Percentiles rank a stretch among this genome's conserved stretches.
These are phyloP conservation scores for Cavia porcellus DNA, from an alignment of 2,113 vertebrate species.

Conservation along the genomic window DNA sequence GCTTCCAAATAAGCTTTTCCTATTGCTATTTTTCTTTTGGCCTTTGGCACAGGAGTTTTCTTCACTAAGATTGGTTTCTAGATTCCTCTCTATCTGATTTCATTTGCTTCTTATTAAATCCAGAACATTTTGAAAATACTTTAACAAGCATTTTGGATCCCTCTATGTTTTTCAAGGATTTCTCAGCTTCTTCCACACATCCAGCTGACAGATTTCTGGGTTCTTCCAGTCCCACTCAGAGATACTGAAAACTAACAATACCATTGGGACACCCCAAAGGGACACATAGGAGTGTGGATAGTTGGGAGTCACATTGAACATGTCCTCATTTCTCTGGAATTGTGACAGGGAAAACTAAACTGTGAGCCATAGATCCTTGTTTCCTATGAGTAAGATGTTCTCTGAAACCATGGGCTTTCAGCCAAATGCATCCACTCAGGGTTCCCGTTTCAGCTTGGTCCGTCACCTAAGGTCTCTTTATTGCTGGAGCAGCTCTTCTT, in stretches of 20 bases:
- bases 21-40: background rate
- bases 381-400: conserved; percentile 30
- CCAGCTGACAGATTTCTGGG: conserved; percentile 60
- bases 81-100: conserved; percentile 41
- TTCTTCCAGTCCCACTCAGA: conserved; percentile 3
- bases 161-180: conserved; percentile 62
- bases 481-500: background rate
- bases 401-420: background rate
- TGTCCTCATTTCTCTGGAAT: background rate
- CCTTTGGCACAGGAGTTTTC: conserved; percentile 40
- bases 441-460: background rate
- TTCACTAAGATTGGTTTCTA: background rate
- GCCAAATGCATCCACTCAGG: background rate
- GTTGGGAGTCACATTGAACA: background rate
- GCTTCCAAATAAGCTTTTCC: background rate
- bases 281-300: background rate
- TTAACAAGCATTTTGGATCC: conserved; percentile 34
- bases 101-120: conserved; percentile 69
- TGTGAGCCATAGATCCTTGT: background rate
- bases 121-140: conserved; percentile 68
- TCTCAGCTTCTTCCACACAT: conserved; percentile 54
- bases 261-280: background rate
- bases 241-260: background rate
- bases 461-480: background rate
- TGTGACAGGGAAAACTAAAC: background rate